Evolutionary conservation across 2,113 vertebrate genomes (phyloP).

Genomic region (Poeciliopsis turrubarensis): DNA sequence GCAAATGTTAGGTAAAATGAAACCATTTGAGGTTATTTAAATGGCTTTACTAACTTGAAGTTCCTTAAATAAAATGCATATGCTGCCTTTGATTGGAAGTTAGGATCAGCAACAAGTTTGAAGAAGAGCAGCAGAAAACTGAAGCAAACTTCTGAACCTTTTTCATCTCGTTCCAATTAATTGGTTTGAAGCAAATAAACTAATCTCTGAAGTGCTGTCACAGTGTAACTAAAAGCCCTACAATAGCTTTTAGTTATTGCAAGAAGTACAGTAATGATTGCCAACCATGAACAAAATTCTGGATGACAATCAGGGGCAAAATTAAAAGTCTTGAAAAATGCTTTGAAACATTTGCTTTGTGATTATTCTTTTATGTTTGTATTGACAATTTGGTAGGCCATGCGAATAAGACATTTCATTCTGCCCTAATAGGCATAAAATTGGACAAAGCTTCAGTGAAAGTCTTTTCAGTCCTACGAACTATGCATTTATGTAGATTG

Average conservation of each 20-base stretch:
- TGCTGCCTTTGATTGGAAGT: not conserved
- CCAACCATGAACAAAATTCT: too few species aligned
- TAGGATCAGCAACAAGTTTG: not conserved
- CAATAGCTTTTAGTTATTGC: too few species aligned
- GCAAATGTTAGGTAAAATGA: too few species aligned
- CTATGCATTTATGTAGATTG: not conserved
- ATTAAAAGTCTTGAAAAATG: not conserved
- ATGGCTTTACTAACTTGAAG: not conserved
- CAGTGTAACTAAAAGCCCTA: not conserved
- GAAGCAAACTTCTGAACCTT: not conserved
- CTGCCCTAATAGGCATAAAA: not conserved
- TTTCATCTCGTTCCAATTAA: not conserved
- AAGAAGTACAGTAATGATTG: not conserved
- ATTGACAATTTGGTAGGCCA: not conserved
- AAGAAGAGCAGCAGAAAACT: not conserved
- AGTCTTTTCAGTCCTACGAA: not conserved
- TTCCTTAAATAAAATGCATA: not conserved
- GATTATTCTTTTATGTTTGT: not conserved
- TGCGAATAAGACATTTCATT: not conserved
- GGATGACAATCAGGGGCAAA: too few species aligned
- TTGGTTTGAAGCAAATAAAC: not conserved
- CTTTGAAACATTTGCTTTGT: not conserved
- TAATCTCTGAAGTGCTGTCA: not conserved
- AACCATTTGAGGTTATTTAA: not conserved
- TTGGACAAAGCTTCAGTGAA: not conserved